Base-by-base conservation (phyloP, 1,140 invertebrate species). In the Leptonema lineaticorne region DNA sequence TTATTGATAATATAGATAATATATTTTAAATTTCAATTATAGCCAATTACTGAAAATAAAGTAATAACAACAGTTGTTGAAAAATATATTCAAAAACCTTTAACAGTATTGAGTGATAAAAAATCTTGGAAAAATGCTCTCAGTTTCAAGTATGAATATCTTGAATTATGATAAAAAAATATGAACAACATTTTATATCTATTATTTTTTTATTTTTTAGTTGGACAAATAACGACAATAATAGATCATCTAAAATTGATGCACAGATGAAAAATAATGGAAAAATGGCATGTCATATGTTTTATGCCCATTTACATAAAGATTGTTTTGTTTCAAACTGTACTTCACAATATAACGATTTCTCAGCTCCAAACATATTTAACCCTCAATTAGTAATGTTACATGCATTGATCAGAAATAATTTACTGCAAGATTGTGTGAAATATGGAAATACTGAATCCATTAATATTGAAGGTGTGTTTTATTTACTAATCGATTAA, bases 41-140 rank as follows among this genome's bases (percentile, higher is more conserved):
- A 72, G 71, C 71, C 71, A 16, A 57, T 69, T 27, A 56, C 26
- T 58, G 71, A 72, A 68, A 72, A 72, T 53, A 72, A 67, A 67
- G 26, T 29, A 24, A 60, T 72, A 1, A 50, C 41, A 20, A 66
- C 58, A 4, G 60, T 63, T 9, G 29, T 62, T 26, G 68, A 69
- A 50, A 69, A 72, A 69, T 72, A 69, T 29, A 58, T 72, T 5
- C 71, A 72, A 26, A 72, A 69, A 60, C 68, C 68, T n/a, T 37
- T 72, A 5, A 62, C 50, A 16, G 70, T 57, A 27, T 45, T 71
- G 8, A 56, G 63, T 28, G 67, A 72, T 65, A 67, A 64, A 57
- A 67, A 65, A 9, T 57, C 30, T 18, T 72, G 71, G 71, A 72
- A 60, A 45, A 68, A 69, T 60, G 63, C 67, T 9, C 27, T 71